These are phyloP conservation scores for Poeciliopsis paucimaculata DNA, from an alignment of 2,797 vertebrate species.

Conservation along the genomic window DNA sequence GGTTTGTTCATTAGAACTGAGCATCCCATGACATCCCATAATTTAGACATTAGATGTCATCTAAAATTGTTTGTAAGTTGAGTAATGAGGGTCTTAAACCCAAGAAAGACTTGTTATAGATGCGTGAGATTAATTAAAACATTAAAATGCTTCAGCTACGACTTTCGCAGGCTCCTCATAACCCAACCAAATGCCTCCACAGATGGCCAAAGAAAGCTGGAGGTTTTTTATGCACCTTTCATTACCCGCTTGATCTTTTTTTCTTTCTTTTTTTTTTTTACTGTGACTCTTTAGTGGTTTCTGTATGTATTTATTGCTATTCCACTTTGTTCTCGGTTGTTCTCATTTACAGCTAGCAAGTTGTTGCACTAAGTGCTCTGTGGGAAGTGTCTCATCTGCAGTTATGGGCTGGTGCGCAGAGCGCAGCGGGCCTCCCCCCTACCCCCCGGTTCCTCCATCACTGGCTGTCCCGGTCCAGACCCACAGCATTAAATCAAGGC, in stretches of 20 bases:
- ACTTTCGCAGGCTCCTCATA: constrained; percentile 39
- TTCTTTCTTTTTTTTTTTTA: constrained; percentile 5
- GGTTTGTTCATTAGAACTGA: constrained; percentile 29
- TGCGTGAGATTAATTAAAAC: constrained; percentile 55
- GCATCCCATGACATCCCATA: constrained; percentile 8
- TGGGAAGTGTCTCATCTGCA: constrained; percentile 71
- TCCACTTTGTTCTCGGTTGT: constrained; percentile 55
- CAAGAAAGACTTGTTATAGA: constrained; percentile 31
- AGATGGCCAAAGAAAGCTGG: constrained; percentile 43
- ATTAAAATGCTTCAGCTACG: constrained; percentile 43
- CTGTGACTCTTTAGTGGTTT: neutral
- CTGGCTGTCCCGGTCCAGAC: constrained; percentile 50
- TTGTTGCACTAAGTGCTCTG: constrained; percentile 63
- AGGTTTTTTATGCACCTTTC: constrained; percentile 20
- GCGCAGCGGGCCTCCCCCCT: constrained; percentile 25
- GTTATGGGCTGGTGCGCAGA: constrained; percentile 59
- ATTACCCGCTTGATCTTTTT: constrained; percentile 14
- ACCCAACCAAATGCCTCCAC: constrained; percentile 43
- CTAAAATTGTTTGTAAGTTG: constrained; percentile 27
- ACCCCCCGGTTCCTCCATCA: constrained; percentile 54
- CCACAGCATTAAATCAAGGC: constrained; percentile 67
- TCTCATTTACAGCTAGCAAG: constrained; percentile 59
- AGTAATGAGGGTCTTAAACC: constrained; percentile 29
- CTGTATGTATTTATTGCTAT: constrained; percentile 59
- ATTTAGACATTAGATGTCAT: constrained; percentile 13